Base-by-base conservation (phyloP, 35 echinoderm and acorn worm genomes). In the Hemicentrotus pulcherrimus region DNA sequence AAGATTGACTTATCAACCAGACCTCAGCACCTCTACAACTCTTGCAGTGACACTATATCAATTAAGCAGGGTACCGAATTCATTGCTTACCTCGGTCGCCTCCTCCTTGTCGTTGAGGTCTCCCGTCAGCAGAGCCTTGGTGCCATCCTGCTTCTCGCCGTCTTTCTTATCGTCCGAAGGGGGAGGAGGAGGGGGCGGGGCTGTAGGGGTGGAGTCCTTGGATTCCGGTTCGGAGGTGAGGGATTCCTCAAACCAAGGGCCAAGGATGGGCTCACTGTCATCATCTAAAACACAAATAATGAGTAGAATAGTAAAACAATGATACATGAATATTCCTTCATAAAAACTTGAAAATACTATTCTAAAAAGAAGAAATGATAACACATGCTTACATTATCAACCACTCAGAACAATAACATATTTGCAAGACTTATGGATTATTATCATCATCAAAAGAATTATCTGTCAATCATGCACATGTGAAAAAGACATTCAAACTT, bases 261-360 rank as follows among this genome's bases (percentile, higher is more conserved):
- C 98, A 35, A 99, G 95, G 33, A 99, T 98, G 12, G 98, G 98
- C 91, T 99, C 98, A 91, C 98, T 99, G 95, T 99, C 98, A 95
- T 99, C 98, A 97, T 99, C 98, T 99, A 78, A 14, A 87, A 52
- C 2, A 90, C 88, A 90, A 46, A 33, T 22, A 78, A 78, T 78
- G n/a, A 78, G 0, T 1, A n/a, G 19, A 28, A 78, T 2, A 78
- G 35, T 41, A 41, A 41, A 41, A 41, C 35, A 1, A 41, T 41
- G 35, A 41, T 41, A 41, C 35, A 41, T 41, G 35, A 41, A 41
- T 41, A 41, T 41, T 41, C 35, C 35, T 41, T 41, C 35, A 41
- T 41, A 41, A 41, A 41, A 41, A 41, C 35, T 41, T 1, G 35
- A 41, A 1, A 41, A 41, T 41, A 41, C 35, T 41, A 41, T 3